Evolutionary conservation across 1,140 invertebrate genomes (phyloP).

Genomic region (Trichomalopsis sarcophagae): DNA sequence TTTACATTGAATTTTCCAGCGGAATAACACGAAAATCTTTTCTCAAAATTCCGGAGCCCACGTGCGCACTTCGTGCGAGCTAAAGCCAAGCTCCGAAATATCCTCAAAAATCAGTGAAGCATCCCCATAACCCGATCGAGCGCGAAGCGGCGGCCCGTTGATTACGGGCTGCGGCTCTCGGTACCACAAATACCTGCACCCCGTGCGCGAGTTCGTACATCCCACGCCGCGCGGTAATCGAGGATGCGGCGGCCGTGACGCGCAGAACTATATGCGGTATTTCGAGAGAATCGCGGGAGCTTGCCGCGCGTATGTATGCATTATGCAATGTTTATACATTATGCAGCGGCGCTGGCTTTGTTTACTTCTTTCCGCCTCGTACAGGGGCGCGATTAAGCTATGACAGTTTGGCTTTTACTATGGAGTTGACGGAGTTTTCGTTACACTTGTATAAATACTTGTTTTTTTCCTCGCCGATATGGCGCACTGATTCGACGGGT

Average conservation of each 20-base stretch:
- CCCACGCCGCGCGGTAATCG: not conserved
- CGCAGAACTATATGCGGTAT: not conserved
- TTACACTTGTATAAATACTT: not conserved
- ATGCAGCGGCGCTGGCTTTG: conserved; percentile 15
- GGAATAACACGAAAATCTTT: no score
- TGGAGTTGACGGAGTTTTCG: not conserved
- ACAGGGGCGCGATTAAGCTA: not conserved
- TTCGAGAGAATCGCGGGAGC: not conserved
- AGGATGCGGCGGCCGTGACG: conserved; percentile 6
- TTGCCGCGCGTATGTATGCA: conserved; percentile 37
- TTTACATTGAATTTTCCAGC: no score
- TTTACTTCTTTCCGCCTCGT: conserved; percentile 11
- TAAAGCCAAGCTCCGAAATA: not conserved
- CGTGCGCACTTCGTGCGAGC: no score
- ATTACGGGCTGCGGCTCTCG: not conserved
- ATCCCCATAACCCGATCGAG: not conserved
- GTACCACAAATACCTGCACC: not conserved
- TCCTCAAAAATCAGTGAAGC: not conserved
- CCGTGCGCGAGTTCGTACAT: not conserved
- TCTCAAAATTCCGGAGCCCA: no score
- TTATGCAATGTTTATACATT: conserved; percentile 56
- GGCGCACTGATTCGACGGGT: not conserved
- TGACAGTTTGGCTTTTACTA: not conserved
- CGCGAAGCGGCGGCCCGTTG: not conserved
- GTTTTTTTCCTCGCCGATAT: not conserved